Evolutionary conservation across 2,113 vertebrate genomes (phyloP).

Genomic region (Proteles cristata): DNA sequence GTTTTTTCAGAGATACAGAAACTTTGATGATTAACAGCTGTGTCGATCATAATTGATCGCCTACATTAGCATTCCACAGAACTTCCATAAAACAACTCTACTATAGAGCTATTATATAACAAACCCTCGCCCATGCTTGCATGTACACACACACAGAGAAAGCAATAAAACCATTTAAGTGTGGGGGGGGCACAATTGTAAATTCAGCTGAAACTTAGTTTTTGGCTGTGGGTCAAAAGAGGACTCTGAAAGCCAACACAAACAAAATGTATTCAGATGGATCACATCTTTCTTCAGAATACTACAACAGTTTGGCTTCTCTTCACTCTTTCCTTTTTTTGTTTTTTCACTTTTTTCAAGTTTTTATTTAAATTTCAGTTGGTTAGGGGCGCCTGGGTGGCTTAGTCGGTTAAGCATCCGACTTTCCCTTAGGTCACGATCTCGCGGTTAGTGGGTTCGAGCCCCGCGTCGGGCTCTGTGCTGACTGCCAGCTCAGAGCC

Average conservation of each 20-base stretch:
- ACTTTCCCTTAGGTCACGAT: no score
- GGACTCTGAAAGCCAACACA: conserved; percentile 59
- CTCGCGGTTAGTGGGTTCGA: no score
- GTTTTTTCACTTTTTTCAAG: background rate
- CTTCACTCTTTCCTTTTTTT: conserved; percentile 14
- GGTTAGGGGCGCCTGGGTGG: no score
- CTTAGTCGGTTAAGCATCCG: no score
- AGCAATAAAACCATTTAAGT: conserved; percentile 69
- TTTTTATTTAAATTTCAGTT: background rate
- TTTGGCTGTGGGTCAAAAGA: conserved; percentile 55
- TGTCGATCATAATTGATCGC: conserved; percentile 73
- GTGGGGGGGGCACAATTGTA: conserved; percentile 68
- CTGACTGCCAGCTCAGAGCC: no score
- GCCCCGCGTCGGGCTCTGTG: no score
- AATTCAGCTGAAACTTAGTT: conserved; percentile 67
- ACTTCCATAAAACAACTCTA: conserved; percentile 74
- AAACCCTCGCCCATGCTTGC: conserved; percentile 9
- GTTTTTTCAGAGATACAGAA: conserved; percentile 66
- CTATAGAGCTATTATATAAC: conserved; percentile 74
- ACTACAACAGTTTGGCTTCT: background rate
- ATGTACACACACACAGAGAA: background rate
- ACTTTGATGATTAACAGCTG: conserved; percentile 82
- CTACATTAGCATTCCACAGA: conserved; percentile 75
- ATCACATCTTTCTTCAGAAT: conserved; percentile 64
- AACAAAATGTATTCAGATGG: conserved; percentile 61